These are phyloP conservation scores for Colletes latitarsis DNA, from an alignment of 1,140 invertebrate species.

Conservation along the genomic window DNA sequence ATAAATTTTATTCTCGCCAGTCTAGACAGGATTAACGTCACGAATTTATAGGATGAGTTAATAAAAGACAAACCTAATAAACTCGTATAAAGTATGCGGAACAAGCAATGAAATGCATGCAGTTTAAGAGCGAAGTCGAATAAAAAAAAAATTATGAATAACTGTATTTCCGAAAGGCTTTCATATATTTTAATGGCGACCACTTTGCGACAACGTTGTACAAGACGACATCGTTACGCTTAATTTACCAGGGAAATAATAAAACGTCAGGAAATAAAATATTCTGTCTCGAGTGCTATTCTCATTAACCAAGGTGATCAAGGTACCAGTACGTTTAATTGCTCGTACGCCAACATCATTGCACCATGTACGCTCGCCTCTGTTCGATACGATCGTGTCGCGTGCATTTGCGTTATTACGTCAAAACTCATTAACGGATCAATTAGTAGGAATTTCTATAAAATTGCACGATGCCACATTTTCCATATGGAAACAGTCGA, in stretches of 20 bases:
- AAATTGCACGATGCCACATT: neutral
- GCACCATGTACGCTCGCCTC: neutral
- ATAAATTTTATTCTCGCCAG: no score
- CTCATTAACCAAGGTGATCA: slow-evolving; percentile 33
- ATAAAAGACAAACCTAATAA: no score
- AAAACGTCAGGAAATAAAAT: slow-evolving; percentile 13
- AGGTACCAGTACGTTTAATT: slow-evolving; percentile 25
- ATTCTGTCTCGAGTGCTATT: slow-evolving; percentile 38
- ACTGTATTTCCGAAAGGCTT: neutral
- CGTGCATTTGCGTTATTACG: neutral
- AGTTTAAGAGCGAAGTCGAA: neutral
- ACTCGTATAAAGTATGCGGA: no score
- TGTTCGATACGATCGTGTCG: neutral
- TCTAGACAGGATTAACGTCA: no score
- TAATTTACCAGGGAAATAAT: neutral
- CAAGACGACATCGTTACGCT: neutral
- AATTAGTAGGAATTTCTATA: slow-evolving; percentile 7
- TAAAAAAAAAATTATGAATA: neutral
- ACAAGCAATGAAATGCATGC: neutral
- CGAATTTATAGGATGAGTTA: no score
- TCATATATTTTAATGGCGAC: neutral
- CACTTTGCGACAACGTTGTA: neutral
- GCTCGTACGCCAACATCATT: slow-evolving; percentile 14
- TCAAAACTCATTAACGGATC: neutral
- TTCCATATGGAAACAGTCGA: neutral